These are phyloP conservation scores for Xiphophorus maculatus DNA, from an alignment of 2,113 vertebrate genomes.

Conservation along the genomic window DNA sequence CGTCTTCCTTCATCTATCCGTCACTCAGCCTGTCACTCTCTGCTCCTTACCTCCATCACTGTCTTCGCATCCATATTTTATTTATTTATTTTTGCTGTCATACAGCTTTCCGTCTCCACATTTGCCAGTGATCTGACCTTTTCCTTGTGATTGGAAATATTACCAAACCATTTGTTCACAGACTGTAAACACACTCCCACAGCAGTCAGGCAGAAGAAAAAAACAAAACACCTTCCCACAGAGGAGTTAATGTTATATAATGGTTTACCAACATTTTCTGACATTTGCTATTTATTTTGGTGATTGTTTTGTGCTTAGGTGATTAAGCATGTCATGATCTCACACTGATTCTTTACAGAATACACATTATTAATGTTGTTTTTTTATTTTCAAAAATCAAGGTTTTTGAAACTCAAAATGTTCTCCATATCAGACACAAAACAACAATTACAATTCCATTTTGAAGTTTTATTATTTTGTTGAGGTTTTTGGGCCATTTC, in stretches of 20 bases:
- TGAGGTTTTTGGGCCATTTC: neutral
- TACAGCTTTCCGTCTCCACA: conserved; percentile 6
- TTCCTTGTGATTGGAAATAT: conserved; percentile 45
- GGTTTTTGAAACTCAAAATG: neutral
- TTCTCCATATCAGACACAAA: neutral
- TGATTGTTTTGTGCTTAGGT: conserved; percentile 22
- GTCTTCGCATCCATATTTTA: neutral
- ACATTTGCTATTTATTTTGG: conserved; percentile 49
- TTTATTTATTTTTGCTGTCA: neutral
- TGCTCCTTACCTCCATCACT: conserved; percentile 18
- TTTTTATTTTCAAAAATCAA: neutral
- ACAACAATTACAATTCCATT: neutral
- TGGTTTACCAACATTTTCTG: conserved; percentile 43
- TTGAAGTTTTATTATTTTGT: neutral
- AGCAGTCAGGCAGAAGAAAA: conserved; percentile 28
- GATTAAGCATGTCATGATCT: conserved; percentile 1
- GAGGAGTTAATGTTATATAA: conserved; percentile 64
- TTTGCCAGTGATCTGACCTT: conserved; percentile 18
- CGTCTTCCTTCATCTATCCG: conserved; percentile 20
- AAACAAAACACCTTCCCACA: conserved; percentile 63
- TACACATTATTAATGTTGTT: neutral
- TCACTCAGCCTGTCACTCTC: conserved; percentile 19
- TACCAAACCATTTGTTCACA: conserved; percentile 41
- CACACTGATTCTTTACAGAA: neutral
- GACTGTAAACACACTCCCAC: conserved; percentile 6